phyloP scores from a whole-genome alignment of 2,888 invertebrate genomes.

The Caenorhabditis sinica region DNA sequence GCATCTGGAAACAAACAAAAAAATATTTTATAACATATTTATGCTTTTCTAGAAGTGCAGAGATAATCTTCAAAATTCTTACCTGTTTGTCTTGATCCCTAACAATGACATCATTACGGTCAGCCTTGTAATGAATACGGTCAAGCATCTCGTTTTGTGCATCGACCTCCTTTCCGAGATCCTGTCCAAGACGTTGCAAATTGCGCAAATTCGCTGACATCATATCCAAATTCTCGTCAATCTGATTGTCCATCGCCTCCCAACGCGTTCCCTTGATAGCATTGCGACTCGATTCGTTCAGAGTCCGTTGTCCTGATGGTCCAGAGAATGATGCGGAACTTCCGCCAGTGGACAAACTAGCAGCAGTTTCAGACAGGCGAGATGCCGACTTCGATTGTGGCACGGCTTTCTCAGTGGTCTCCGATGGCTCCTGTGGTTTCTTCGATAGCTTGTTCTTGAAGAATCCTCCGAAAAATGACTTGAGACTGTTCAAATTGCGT shows the following conservation, averaged over 20 bases:
- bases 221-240: conserved; percentile 86
- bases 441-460: conserved; percentile 91
- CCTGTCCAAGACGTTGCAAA: conserved; percentile 91
- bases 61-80: no score
- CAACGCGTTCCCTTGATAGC: conserved; percentile 83
- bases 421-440: conserved; percentile 66
- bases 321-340: conserved; percentile 67
- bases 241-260: conserved; percentile 83
- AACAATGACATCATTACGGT: conserved; percentile 89
- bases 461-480: conserved; percentile 95
- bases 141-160: conserved; percentile 89
- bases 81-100: conserved; percentile 87
- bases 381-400: conserved; percentile 72
- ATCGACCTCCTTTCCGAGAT: conserved; percentile 89
- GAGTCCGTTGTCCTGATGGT: conserved; percentile 69
- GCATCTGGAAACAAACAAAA: conserved; percentile 72
- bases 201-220: conserved; percentile 92
- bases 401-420: conserved; percentile 15
- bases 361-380: conserved; percentile 65
- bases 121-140: conserved; percentile 89
- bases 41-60: no score
- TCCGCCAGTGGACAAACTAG: conserved; percentile 37
- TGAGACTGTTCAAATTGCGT: conserved; percentile 83
- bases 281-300: conserved; percentile 74
- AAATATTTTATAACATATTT: no score